Evolutionary conservation across 2,797 vertebrate species (phyloP).

Genomic region (Heteromormyrus szaboi): DNA sequence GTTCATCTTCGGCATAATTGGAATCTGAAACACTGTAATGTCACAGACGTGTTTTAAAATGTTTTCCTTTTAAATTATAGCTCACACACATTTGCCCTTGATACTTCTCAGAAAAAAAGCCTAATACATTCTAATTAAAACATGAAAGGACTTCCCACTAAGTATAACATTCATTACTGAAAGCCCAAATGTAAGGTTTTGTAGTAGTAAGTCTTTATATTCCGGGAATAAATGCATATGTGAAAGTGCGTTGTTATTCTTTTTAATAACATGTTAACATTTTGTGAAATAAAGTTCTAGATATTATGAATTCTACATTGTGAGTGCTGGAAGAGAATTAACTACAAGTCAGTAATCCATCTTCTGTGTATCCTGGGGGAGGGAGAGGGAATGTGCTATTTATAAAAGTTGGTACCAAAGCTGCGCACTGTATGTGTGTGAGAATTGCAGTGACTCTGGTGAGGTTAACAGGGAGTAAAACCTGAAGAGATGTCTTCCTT

Average conservation of each 20-base stretch:
- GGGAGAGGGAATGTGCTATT: not conserved
- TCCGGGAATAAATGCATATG: conserved; percentile 17
- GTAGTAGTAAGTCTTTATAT: not conserved
- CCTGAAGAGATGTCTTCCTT: not conserved
- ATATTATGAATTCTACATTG: not conserved
- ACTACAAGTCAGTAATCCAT: conserved; percentile 12
- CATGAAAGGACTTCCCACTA: conserved; percentile 21
- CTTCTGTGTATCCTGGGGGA: conserved; percentile 1
- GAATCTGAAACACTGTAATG: not conserved
- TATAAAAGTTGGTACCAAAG: not conserved
- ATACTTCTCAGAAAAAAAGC: not conserved
- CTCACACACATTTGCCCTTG: not conserved
- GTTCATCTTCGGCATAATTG: not conserved
- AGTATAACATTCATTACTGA: conserved; percentile 26
- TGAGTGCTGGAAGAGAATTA: not conserved
- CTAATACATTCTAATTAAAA: conserved; percentile 22
- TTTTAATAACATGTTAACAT: conserved; percentile 12
- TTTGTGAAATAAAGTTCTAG: not conserved
- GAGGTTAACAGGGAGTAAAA: not conserved
- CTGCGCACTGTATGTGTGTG: not conserved
- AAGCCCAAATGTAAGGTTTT: conserved; percentile 15
- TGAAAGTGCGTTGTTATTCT: conserved; percentile 4
- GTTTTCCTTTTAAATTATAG: conserved; percentile 12
- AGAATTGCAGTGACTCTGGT: not conserved
- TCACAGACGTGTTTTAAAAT: not conserved